Evolutionary conservation across 2,888 invertebrate genomes (phyloP), one percentile per base, ranked within the genome.

Genomic region (Apamea monoglypha): DNA sequence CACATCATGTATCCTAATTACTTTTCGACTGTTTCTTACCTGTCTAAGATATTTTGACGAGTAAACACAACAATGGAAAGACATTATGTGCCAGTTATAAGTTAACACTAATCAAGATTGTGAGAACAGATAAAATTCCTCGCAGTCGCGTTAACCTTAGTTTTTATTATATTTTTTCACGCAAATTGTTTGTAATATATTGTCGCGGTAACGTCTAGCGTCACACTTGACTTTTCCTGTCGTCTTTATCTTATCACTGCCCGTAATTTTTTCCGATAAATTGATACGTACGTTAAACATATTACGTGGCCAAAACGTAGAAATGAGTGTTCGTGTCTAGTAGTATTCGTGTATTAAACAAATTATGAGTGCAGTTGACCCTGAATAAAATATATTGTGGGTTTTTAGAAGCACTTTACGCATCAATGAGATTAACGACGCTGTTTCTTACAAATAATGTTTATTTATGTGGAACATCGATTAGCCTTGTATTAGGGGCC

Each of bases 201-300:
- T 84, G 69, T 72, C 81, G 78, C 78, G 67, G 74, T 80, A 84
- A 86, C 75, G 83, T 83, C 78, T 84, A 76, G 83, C 74, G 83
- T 82, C 69, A 66, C 81, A 82, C 81, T 83, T 78, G 78, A 83
- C 72, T 86, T 81, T 85, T 70, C 76, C 81, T 85, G 74, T 80
- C 71, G 81, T 85, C 90, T 90, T 90, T 92, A 93, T 93, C 93
- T 93, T 92, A 93, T 93, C 93, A 79, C 74, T 64, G 77, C 74
- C 36, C 83, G 79, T 90, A 89, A 90, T 90, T 88, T 91, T 78
- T 68, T 72, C 75, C 84, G 91, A 92, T 91, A 90, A 91, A 74
- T 63, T 76, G 47, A 74, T 66, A 69, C 74, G 64, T 50, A 83
- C 50, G 47, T 25, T 50, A 36, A 77, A 61, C n/a, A 64, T 47